Evolutionary conservation across 2,888 invertebrate genomes (phyloP).

Genomic region (Drosophila demipolita): DNA sequence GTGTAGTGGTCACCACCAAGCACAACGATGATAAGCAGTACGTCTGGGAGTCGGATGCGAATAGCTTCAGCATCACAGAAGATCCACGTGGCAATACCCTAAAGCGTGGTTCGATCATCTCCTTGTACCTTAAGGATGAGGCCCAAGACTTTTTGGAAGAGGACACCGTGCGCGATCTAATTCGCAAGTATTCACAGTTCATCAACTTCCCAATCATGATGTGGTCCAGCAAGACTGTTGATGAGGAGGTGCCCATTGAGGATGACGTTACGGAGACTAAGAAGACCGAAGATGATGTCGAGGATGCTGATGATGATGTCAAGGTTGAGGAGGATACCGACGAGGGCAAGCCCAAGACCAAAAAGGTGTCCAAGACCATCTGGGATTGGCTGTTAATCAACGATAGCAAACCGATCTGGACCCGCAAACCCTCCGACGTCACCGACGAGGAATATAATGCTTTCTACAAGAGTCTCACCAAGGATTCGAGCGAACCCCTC

Average conservation of each 20-base stretch:
- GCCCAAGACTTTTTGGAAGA: constrained; percentile 97
- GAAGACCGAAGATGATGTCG: constrained; percentile 86
- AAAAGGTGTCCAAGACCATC: constrained; percentile 96
- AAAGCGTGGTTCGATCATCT: constrained; percentile 94
- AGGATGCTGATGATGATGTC: constrained; percentile 84
- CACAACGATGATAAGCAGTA: constrained; percentile 97
- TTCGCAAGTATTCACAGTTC: constrained; percentile 99
- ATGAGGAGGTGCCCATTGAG: constrained; percentile 89
- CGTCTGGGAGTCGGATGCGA: constrained; percentile 99
- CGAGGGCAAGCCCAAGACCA: constrained; percentile 92
- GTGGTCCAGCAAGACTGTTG: constrained; percentile 93
- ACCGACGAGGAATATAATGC: constrained; percentile 95
- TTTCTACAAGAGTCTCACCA: constrained; percentile 98
- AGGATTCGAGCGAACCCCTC: constrained; percentile 93
- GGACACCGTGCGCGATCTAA: constrained; percentile 94
- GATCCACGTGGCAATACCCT: constrained; percentile 98
- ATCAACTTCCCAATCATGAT: constrained; percentile 99
- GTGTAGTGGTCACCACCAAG: constrained; percentile 97
- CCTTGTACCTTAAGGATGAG: constrained; percentile 97
- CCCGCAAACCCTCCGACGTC: constrained; percentile 94
- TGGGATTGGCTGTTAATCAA: constrained; percentile 99
- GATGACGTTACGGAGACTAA: constrained; percentile 86
- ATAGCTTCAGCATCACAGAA: constrained; percentile 93
- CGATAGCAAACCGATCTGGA: constrained; percentile 99
- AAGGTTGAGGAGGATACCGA: constrained; percentile 88